Conservation (phyloP, 1,140 invertebrate species). For the Neodiprion lecontei region DNA sequence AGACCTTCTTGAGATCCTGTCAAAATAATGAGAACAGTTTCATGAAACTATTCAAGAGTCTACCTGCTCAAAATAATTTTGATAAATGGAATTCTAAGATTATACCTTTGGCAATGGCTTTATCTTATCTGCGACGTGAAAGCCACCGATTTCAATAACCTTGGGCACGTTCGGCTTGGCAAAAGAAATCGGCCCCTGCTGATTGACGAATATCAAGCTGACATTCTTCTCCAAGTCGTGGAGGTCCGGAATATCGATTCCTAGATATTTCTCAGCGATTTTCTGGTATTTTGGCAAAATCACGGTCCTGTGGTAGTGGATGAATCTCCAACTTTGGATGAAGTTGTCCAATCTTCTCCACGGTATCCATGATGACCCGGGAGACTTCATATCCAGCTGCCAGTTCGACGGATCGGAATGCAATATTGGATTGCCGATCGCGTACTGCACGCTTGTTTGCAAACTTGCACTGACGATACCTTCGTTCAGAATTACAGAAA, state of each 20-base stretch:
- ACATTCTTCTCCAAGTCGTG: background rate
- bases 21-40: slow-evolving; percentile 5
- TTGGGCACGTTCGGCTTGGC: slow-evolving; percentile 58
- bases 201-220: slow-evolving; percentile 14
- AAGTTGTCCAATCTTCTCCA: too few species aligned
- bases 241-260: background rate
- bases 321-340: background rate
- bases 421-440: too few species aligned
- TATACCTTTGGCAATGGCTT: slow-evolving; percentile 54
- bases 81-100: too few species aligned
- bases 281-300: too few species aligned
- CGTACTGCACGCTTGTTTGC: too few species aligned
- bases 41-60: background rate
- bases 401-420: too few species aligned
- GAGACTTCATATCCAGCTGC: too few species aligned
- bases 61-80: too few species aligned
- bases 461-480: too few species aligned
- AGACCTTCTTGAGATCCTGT: slow-evolving; percentile 56
- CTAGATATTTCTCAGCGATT: background rate
- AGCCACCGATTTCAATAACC: slow-evolving; percentile 62
- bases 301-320: background rate
- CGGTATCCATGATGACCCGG: too few species aligned
- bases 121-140: slow-evolving; percentile 60
- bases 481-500: too few species aligned
- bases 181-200: slow-evolving; percentile 46